phyloP scores from a whole-genome alignment of 2,113 vertebrate species.

The Dipodomys stephensi region DNA sequence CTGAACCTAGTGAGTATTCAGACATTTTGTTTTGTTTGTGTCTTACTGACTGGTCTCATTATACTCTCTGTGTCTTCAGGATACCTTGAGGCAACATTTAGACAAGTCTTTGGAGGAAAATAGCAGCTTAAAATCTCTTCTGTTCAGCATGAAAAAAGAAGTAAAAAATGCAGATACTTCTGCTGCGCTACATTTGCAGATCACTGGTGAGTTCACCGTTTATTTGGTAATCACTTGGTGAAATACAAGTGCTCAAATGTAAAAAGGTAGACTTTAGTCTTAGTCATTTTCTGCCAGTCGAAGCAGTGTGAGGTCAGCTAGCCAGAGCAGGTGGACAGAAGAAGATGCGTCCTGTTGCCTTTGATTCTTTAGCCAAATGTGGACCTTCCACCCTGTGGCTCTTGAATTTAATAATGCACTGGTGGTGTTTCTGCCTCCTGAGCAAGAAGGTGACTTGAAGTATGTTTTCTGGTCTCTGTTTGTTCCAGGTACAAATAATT shows the following conservation, averaged over 20 bases:
- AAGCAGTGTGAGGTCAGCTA: background rate
- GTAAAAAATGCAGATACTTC: conserved; percentile 78
- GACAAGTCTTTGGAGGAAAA: conserved; percentile 89
- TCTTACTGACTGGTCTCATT: background rate
- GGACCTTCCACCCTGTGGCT: background rate
- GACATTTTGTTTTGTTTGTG: background rate
- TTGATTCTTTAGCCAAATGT: background rate
- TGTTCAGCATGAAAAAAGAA: conserved; percentile 86
- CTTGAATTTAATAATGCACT: too few relatives aligned
- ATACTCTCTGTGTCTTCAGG: conserved; percentile 76
- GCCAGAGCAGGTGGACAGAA: background rate
- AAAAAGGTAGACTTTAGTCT: rapidly evolving
- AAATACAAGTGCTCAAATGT: background rate
- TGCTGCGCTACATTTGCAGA: conserved; percentile 28
- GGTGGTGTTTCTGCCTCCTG: background rate
- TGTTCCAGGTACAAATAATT: background rate
- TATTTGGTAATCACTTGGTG: background rate
- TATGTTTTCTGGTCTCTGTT: background rate
- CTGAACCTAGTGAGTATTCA: background rate
- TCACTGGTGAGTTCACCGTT: conserved; percentile 67
- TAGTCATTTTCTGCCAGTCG: background rate
- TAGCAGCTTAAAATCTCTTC: conserved; percentile 86
- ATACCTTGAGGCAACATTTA: conserved; percentile 85
- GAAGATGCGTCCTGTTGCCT: background rate
- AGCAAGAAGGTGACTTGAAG: background rate